Evolutionary conservation across 2,113 vertebrate species (phyloP).

Genomic region (Etheostoma spectabile): DNA sequence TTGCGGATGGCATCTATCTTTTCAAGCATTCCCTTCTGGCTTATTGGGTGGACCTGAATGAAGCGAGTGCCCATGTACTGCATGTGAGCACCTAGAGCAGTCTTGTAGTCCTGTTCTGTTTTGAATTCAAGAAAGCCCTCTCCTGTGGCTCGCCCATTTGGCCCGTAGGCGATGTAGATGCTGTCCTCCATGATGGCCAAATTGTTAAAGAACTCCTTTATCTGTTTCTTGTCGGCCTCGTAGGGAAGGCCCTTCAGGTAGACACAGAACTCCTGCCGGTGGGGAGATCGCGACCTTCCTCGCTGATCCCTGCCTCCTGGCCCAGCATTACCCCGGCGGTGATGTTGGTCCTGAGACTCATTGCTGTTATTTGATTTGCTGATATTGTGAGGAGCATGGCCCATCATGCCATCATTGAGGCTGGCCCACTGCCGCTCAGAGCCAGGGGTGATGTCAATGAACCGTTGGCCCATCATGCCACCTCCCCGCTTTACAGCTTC

Average conservation of each 20-base stretch:
- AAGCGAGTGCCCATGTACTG: constrained; percentile 98
- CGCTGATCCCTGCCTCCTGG: constrained; percentile 85
- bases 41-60: constrained; percentile 97
- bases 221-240: constrained; percentile 96
- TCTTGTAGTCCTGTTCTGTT: constrained; percentile 93
- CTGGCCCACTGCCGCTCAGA: constrained; percentile 95
- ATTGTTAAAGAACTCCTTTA: constrained; percentile 98
- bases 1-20: constrained; percentile 96
- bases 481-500: constrained; percentile 95
- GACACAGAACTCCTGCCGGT: constrained; percentile 94
- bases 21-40: constrained; percentile 96
- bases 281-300: constrained; percentile 94
- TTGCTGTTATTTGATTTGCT: constrained; percentile 76
- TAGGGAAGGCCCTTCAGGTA: constrained; percentile 98
- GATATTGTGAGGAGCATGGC: constrained; percentile 78
- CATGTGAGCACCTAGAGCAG: constrained; percentile 95
- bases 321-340: constrained; percentile 76
- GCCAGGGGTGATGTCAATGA: constrained; percentile 93
- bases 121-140: constrained; percentile 98
- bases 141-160: constrained; percentile 96
- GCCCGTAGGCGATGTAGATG: constrained; percentile 96
- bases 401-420: constrained; percentile 82
- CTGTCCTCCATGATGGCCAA: constrained; percentile 95
- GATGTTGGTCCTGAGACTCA: constrained; percentile 73
- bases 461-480: constrained; percentile 96